Percentiles rank a stretch among this genome's conserved stretches.
phyloP scores from a whole-genome alignment of 2,113 vertebrate species.

The Tragelaphus scriptus region DNA sequence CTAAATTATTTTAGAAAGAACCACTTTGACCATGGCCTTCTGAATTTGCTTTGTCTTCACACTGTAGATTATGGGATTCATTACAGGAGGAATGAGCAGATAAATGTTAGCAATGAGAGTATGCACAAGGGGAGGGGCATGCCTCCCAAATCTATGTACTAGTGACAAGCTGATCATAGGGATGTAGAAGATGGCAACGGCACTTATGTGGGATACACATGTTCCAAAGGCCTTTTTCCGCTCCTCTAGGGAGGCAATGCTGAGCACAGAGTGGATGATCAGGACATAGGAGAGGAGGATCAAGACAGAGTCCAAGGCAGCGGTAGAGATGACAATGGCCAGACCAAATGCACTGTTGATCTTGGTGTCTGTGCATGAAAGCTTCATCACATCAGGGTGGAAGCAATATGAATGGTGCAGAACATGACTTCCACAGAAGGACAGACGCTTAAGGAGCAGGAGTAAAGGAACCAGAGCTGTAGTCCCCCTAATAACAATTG shows the following conservation, averaged over 20 bases:
- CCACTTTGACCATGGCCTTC: slow-evolving; percentile 47
- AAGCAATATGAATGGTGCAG: too few relatives aligned
- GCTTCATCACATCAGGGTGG: too few relatives aligned
- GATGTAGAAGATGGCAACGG: slow-evolving; percentile 63
- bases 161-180: slow-evolving; percentile 67
- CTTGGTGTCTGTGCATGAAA: too few relatives aligned
- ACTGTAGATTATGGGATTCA: slow-evolving; percentile 73
- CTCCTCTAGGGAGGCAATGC: slow-evolving; percentile 57
- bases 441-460: too few relatives aligned
- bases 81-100: slow-evolving; percentile 65
- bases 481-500: not conserved
- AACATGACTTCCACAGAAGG: too few relatives aligned
- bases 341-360: too few relatives aligned
- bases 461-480: too few relatives aligned
- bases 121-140: slow-evolving; percentile 47
- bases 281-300: slow-evolving; percentile 65
- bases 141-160: slow-evolving; percentile 60
- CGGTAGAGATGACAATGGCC: too few relatives aligned
- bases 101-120: slow-evolving; percentile 65
- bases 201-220: slow-evolving; percentile 61
- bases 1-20: slow-evolving; percentile 33
- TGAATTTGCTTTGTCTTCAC: slow-evolving; percentile 69
- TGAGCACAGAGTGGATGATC: slow-evolving; percentile 55
- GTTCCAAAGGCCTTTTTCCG: slow-evolving; percentile 60
- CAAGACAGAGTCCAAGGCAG: slow-evolving; percentile 57